Evolutionary conservation across 2,797 vertebrate genomes (phyloP), one percentile per base, ranked within the genome.

Genomic region (Xenentodon cancila): DNA sequence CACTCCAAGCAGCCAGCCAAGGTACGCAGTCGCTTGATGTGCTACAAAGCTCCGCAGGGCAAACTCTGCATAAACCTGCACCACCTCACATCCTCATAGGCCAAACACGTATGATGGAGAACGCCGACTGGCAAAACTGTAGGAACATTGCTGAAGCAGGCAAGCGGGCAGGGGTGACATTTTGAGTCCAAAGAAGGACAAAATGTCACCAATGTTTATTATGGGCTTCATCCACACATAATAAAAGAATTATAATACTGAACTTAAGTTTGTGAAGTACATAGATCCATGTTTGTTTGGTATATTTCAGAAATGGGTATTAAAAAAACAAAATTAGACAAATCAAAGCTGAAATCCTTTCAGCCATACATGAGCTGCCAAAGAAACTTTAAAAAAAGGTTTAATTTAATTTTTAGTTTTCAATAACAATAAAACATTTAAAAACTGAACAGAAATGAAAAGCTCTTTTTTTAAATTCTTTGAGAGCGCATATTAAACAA

Each of bases 101-200:
- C 68, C 44, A 72, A 84, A 78, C 19, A 48, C 76, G 81, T 81
- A 77, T 75, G 55, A n/a, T 60, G 60, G 77, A 78, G 71, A 72
- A 61, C 56, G 75, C 75, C 61, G 53, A 79, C 76, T 86, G 78
- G 81, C 70, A 78, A 74, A 75, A 76, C 70, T 72, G 82, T 71
- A 88, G 81, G 69, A 77, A 79, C 81, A 63, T 71, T 53, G 83
- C 73, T 71, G 58, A 89, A 91, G 90, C 89, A 84, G 84, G 82
- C 84, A 90, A 91, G 89, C 89, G 61, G 69, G 77, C 63, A 32
- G 74, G 79, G 34, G 79, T 81, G 80, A 69, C 73, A 72, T 59
- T 70, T 75, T 57, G 15, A 80, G 73, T 85, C 69, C 82, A 86
- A 68, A 83, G 47, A 68, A 20, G 79, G 63, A 80, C 63, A 80